These are phyloP conservation scores for Zaprionus bogoriensis DNA, from an alignment of 2,888 invertebrate genomes.

Conservation along the genomic window DNA sequence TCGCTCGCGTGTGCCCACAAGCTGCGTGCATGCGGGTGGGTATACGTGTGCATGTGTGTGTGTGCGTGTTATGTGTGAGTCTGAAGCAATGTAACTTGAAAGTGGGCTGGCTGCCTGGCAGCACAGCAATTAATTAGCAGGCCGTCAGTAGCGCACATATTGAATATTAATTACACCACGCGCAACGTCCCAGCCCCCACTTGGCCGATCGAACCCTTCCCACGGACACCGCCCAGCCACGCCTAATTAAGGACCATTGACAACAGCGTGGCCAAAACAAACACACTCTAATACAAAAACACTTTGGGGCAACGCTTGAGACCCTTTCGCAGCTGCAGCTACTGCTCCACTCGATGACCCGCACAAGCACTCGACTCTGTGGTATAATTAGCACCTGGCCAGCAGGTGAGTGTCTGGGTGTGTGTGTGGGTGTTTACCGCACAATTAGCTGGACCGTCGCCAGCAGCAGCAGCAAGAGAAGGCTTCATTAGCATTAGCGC, in stretches of 20 bases:
- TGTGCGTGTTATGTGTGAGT: constrained; percentile 4
- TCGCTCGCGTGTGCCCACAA: constrained; percentile 44
- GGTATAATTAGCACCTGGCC: constrained; percentile 69
- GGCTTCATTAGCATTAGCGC: constrained; percentile 40
- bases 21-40: background rate
- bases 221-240: background rate
- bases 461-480: no score
- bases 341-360: constrained; percentile 31
- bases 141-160: constrained; percentile 48
- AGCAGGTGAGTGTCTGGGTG: background rate
- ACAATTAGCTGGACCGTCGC: constrained; percentile 37
- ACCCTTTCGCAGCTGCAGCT: constrained; percentile 5
- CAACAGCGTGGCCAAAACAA: constrained; percentile 45
- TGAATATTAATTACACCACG: constrained; percentile 70
- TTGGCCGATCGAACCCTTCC: background rate
- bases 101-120: constrained; percentile 33
- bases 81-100: constrained; percentile 23
- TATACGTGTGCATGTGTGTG: background rate
- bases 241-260: constrained; percentile 56
- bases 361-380: constrained; percentile 38
- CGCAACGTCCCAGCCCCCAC: background rate
- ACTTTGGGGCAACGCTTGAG: constrained; percentile 38
- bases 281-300: constrained; percentile 50
- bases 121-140: constrained; percentile 65
- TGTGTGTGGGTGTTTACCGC: constrained; percentile 1